These are phyloP conservation scores for Elmis aenea DNA, from an alignment of 2,888 invertebrate species.

Conservation along the genomic window DNA sequence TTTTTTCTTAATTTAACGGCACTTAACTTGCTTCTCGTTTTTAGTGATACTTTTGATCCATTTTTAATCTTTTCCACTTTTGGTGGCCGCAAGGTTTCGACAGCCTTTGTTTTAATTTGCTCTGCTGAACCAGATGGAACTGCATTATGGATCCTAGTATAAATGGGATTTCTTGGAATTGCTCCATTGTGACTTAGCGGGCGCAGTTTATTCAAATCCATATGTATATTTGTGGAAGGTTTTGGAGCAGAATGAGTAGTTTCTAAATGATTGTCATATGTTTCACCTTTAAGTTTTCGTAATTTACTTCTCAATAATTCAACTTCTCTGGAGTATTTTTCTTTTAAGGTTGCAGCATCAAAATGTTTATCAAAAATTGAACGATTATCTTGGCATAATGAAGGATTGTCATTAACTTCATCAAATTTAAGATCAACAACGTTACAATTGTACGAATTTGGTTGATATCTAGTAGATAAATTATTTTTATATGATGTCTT, in stretches of 20 bases:
- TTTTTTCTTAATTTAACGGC: constrained; percentile 22
- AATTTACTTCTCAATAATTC: constrained; percentile 38
- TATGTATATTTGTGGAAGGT: constrained; percentile 1
- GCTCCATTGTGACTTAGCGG: no score
- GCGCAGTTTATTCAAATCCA: no score
- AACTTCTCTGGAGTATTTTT: constrained; percentile 37
- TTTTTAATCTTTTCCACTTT: constrained; percentile 10
- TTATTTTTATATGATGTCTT: no score
- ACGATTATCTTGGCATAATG: constrained; percentile 33
- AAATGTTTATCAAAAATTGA: constrained; percentile 40
- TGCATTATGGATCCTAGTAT: no score
- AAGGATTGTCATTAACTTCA: constrained; percentile 1
- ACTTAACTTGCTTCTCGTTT: constrained; percentile 23
- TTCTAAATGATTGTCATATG: constrained; percentile 5
- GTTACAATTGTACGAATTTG: no score
- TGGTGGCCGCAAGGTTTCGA: background rate
- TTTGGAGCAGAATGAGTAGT: constrained; percentile 8
- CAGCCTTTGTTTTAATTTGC: background rate
- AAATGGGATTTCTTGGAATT: constrained; percentile 1
- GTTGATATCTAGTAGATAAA: no score
- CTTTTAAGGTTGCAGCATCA: constrained; percentile 32
- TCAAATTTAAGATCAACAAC: constrained; percentile 5
- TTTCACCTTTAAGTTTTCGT: constrained; percentile 31
- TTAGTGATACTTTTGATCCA: constrained; percentile 22
- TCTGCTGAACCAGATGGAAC: background rate